These are phyloP conservation scores for Tretioscincus oriximinensis DNA, from an alignment of 2,113 vertebrate genomes.

Conservation along the genomic window DNA sequence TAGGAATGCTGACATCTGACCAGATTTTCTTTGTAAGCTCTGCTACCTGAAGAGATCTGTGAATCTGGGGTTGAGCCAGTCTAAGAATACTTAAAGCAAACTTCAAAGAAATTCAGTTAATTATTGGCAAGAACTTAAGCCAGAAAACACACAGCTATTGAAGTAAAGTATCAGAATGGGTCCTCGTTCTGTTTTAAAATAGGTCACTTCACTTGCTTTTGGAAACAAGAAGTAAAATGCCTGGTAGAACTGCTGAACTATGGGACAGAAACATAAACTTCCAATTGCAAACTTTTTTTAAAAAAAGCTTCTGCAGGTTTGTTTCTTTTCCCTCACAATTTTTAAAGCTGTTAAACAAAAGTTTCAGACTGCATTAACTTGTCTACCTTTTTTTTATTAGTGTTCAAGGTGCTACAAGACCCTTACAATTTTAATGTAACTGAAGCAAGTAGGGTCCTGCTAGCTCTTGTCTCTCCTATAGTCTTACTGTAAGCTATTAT, in stretches of 20 bases:
- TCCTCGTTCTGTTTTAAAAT: neutral
- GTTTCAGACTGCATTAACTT: too few relatives aligned
- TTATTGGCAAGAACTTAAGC: neutral
- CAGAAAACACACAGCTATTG: neutral
- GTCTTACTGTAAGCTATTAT: too few relatives aligned
- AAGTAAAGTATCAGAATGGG: neutral
- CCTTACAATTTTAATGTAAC: too few relatives aligned
- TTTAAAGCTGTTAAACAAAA: neutral
- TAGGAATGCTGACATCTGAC: slow-evolving; percentile 7
- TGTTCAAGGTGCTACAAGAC: too few relatives aligned
- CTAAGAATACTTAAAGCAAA: neutral
- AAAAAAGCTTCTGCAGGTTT: neutral
- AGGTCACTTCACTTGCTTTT: neutral
- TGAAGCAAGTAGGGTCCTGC: too few relatives aligned
- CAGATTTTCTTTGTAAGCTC: neutral
- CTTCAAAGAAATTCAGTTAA: slow-evolving; percentile 7
- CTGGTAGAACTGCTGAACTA: neutral
- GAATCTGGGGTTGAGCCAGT: neutral
- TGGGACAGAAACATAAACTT: neutral
- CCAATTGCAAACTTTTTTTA: neutral
- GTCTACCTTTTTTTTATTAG: too few relatives aligned
- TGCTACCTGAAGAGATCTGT: slow-evolving; percentile 7
- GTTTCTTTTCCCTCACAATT: neutral
- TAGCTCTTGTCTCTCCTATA: too few relatives aligned
- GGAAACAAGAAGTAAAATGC: neutral